Conservation (phyloP, 2,113 vertebrate species). For the Morone saxatilis region DNA sequence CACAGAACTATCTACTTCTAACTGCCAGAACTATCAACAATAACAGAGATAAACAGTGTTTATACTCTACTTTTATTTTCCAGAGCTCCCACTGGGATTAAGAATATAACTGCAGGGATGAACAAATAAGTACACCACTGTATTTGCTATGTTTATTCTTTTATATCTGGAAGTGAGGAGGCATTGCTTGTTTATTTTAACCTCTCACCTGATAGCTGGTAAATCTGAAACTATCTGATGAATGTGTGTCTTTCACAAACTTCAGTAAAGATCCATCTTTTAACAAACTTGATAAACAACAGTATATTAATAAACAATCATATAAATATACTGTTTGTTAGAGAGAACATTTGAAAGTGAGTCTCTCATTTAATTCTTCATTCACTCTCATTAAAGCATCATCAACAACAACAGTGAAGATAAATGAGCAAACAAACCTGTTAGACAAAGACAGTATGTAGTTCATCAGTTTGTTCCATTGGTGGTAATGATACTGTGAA, state of each 20-base stretch:
- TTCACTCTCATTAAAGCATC: neutral
- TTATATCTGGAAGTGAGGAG: neutral
- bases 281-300: neutral
- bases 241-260: neutral
- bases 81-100: neutral
- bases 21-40: neutral
- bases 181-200: neutral
- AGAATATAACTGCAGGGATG: neutral
- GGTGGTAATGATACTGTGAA: neutral
- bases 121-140: neutral
- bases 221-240: neutral
- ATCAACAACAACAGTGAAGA: neutral
- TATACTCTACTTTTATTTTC: conserved; percentile 15
- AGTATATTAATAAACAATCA: neutral
- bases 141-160: neutral
- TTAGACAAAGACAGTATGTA: neutral
- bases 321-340: neutral
- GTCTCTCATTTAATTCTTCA: no score
- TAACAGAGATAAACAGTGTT: neutral
- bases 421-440: neutral
- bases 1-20: neutral
- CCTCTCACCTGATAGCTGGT: neutral
- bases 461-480: neutral
- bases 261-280: neutral
- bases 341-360: neutral